Conservation (phyloP, 2,797 vertebrate species). For the Adrianichthys oophorus region DNA sequence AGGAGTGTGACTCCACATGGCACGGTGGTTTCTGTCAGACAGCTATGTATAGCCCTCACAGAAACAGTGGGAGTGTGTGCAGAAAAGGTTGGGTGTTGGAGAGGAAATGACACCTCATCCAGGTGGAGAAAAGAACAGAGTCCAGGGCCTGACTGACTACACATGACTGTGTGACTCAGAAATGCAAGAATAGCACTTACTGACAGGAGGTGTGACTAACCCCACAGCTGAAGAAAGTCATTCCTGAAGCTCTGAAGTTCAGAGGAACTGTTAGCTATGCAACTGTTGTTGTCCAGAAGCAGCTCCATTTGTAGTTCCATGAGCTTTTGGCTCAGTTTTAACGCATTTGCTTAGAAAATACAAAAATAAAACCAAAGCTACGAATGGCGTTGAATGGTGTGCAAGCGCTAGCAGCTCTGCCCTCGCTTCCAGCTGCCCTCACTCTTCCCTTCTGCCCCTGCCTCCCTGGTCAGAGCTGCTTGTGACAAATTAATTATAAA, state of each 20-base stretch:
- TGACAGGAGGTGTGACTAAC: constrained; percentile 37
- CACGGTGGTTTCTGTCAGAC: constrained; percentile 17
- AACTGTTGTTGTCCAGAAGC: too few relatives aligned
- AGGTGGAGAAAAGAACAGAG: constrained; percentile 11
- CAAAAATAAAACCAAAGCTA: too few relatives aligned
- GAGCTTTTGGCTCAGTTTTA: too few relatives aligned
- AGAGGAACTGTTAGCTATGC: too few relatives aligned
- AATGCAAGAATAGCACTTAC: constrained; percentile 34
- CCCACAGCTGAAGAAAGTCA: constrained; percentile 45
- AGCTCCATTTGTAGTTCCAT: too few relatives aligned
- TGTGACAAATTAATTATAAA: too few relatives aligned
- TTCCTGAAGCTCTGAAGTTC: constrained; percentile 32
- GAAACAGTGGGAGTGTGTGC: constrained; percentile 44
- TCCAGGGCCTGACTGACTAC: constrained; percentile 2
- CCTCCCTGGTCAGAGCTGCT: too few relatives aligned
- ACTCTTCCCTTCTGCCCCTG: too few relatives aligned
- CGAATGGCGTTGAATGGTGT: too few relatives aligned
- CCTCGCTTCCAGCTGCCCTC: too few relatives aligned
- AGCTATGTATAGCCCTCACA: constrained; percentile 41
- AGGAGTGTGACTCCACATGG: constrained; percentile 8
- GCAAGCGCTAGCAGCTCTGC: too few relatives aligned
- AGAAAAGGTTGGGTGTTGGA: constrained; percentile 40
- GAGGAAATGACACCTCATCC: constrained; percentile 36
- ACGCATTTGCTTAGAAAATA: too few relatives aligned
- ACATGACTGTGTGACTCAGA: constrained; percentile 8